Conservation (phyloP, 2,888 invertebrate genomes). For the Zonitis immaculata region DNA sequence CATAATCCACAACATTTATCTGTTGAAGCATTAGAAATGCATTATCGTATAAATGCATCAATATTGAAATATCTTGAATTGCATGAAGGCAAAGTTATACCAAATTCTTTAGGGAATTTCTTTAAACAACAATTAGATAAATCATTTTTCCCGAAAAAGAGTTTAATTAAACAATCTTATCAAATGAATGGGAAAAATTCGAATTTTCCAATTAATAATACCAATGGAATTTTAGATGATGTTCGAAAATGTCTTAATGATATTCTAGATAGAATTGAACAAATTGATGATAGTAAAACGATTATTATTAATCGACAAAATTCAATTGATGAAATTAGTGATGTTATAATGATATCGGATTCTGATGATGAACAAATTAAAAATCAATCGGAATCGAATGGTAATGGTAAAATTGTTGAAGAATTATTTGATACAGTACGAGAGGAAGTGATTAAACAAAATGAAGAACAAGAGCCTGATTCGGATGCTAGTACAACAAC, state of each 20-base stretch:
- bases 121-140: constrained; percentile 15
- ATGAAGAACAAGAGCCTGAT: constrained; percentile 35
- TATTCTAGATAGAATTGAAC: constrained; percentile 17
- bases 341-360: constrained; percentile 32
- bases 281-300: neutral
- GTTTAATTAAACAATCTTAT: constrained; percentile 9
- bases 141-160: constrained; percentile 19
- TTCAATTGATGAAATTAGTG: constrained; percentile 17
- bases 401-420: constrained; percentile 9
- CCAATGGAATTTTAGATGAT: constrained; percentile 18
- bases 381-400: constrained; percentile 8
- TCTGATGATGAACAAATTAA: constrained; percentile 31
- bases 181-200: neutral
- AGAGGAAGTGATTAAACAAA: constrained; percentile 48
- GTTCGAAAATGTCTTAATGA: constrained; percentile 25
- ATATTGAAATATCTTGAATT: constrained; percentile 81
- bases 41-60: constrained; percentile 82
- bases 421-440: constrained; percentile 48
- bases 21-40: constrained; percentile 84
- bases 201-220: neutral
- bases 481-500: constrained; percentile 37
- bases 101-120: constrained; percentile 52
- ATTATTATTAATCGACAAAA: neutral
- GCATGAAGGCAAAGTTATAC: constrained; percentile 65
- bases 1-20: constrained; percentile 76